Base-by-base conservation (phyloP, 2,888 invertebrate species). In the Eilema griseolum region DNA sequence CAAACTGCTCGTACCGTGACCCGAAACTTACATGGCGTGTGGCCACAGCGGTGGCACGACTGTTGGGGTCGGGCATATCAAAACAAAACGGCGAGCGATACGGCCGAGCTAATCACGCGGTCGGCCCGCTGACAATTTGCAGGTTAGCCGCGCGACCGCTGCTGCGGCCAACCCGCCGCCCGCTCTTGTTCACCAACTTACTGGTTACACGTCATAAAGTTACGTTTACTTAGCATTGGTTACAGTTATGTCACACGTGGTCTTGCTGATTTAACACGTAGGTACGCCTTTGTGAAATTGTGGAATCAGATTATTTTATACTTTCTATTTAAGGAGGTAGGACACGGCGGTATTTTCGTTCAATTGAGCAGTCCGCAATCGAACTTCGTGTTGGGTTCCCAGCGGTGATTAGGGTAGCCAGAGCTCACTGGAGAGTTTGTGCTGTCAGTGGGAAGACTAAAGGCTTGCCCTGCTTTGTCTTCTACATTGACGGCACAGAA, bases 101-200 rank as follows among this genome's bases (percentile, higher is more conserved):
- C 85, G 83, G 84, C 82, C 80, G 85, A 86, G 86, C 91, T 92
- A 92, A 92, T 92, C 91, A 86, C 88, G 90, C 82, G 85, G 86
- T 85, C 78, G 81, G 77, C 72, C 81, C 79, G 79, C 83, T 82
- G 84, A 84, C 89, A 89, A 89, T 91, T 92, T 88, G 88, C 89
- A 90, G 90, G 92, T 89, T 90, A 88, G 87, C 89, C 90, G 85
- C 89, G 83, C 78, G 83, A 85, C 88, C 85, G 82, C 83, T 77
- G 75, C 79, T 79, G 81, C 74, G 81, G 83, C 74, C 71, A 63
- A 73, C 75, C 73, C 76, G 69, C 63, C 70, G 75, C 67, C 79
- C 73, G 71, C 73, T 37, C 26, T 62, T 26, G 20, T 56, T 26
- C 70, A 68, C 71, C 70, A 77, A 81, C 76, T 75, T 72, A 68